phyloP scores from a whole-genome alignment of 2,888 invertebrate genomes.

The Rhodophaea formosa region DNA sequence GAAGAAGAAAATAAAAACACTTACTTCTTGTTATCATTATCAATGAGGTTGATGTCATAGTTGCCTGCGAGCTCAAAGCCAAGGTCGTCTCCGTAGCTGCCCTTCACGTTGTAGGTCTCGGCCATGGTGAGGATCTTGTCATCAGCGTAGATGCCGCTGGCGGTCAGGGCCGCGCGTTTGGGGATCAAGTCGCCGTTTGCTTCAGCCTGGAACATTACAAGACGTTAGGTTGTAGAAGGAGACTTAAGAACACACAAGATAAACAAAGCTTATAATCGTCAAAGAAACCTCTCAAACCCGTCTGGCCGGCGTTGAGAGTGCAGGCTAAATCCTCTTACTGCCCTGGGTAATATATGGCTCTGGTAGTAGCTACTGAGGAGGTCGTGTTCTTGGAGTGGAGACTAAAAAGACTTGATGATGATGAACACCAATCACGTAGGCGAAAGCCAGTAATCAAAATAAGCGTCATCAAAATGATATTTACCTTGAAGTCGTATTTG shows the following conservation, averaged over 20 bases:
- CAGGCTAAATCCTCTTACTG: too few species aligned
- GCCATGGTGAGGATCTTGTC: conserved; percentile 45
- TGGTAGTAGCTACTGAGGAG: too few species aligned
- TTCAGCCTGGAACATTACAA: conserved; percentile 42
- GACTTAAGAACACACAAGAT: too few species aligned
- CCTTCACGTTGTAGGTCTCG: conserved; percentile 61
- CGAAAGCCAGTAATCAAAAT: too few species aligned
- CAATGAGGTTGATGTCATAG: conserved; percentile 47
- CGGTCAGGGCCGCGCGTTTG: conserved; percentile 48
- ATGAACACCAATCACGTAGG: too few species aligned
- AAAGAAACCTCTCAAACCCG: too few species aligned
- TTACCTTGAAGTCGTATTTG: conserved; percentile 62
- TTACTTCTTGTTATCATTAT: conserved; percentile 61
- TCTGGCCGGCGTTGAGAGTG: too few species aligned
- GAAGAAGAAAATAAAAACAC: conserved; percentile 28
- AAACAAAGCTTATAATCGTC: too few species aligned
- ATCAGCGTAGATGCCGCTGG: conserved; percentile 41
- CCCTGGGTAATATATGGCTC: too few species aligned
- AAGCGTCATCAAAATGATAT: background rate
- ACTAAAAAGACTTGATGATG: too few species aligned
- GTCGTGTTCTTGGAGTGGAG: too few species aligned
- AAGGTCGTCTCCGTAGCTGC: conserved; percentile 68
- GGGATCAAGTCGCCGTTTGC: conserved; percentile 58
- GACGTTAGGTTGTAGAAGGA: too few species aligned
- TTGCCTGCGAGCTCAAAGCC: conserved; percentile 65